These are phyloP conservation scores for Anhinga rufa DNA, from an alignment of 2,113 vertebrate species.

Conservation along the genomic window DNA sequence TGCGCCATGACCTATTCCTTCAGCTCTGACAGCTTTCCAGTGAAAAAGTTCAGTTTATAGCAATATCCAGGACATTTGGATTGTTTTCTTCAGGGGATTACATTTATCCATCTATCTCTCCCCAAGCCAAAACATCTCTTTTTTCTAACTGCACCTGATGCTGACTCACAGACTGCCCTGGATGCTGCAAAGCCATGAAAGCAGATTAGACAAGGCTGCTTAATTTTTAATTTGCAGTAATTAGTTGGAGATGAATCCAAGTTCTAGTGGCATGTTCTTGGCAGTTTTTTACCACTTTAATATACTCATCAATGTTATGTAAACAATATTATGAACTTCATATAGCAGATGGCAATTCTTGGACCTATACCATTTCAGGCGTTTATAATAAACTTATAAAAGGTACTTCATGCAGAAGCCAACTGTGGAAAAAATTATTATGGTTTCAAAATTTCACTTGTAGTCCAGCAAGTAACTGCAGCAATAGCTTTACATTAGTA, in stretches of 20 bases:
- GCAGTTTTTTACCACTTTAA: background rate
- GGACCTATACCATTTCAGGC: background rate
- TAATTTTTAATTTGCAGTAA: constrained; percentile 24
- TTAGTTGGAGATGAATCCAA: background rate
- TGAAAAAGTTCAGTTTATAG: background rate
- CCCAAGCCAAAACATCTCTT: background rate
- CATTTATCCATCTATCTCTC: background rate
- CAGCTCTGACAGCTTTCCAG: background rate
- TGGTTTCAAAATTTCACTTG: background rate
- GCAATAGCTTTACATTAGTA: background rate
- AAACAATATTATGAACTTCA: background rate
- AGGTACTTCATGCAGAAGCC: background rate
- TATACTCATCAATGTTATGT: background rate
- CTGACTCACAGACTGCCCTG: constrained; percentile 10
- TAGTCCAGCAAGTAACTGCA: background rate
- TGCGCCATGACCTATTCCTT: background rate
- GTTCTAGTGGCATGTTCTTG: background rate
- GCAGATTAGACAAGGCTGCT: background rate
- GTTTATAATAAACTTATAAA: background rate
- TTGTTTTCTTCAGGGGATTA: background rate
- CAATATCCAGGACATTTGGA: background rate
- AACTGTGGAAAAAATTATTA: background rate
- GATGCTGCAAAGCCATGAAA: background rate
- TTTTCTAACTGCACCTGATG: constrained; percentile 26
- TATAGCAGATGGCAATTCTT: background rate